Conservation (phyloP, 2,113 vertebrate genomes). For the Scopus umbretta region DNA sequence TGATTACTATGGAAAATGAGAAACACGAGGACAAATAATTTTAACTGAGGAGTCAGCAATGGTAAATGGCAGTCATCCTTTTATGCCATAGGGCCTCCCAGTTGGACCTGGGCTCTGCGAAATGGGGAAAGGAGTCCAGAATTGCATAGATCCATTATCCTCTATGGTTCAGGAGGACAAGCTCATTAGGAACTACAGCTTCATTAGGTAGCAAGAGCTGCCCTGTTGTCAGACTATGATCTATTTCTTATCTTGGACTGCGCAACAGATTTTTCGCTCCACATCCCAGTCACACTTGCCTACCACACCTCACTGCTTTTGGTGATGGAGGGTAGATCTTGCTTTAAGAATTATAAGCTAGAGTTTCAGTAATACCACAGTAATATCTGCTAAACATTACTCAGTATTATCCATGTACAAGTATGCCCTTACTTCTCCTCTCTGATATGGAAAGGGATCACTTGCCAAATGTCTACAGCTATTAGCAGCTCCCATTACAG, state of each 20-base stretch:
- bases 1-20: background rate
- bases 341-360: background rate
- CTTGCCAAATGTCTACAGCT: background rate
- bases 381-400: background rate
- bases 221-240: background rate
- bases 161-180: background rate
- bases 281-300: background rate
- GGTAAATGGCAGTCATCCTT: conserved; percentile 4
- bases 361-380: background rate
- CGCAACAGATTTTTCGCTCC: background rate
- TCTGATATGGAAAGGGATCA: background rate
- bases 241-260: background rate
- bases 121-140: background rate
- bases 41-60: background rate
- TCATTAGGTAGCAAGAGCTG: background rate
- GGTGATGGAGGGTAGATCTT: background rate
- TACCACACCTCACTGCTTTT: background rate
- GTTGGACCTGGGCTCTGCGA: background rate
- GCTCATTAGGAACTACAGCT: background rate
- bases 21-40: conserved; percentile 10
- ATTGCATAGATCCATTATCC: background rate
- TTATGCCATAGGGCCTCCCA: background rate
- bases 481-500: background rate
- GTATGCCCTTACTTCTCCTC: background rate
- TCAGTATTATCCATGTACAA: background rate